These are phyloP conservation scores for Mesorhabditis spiculigera DNA, from an alignment of 2,888 invertebrate species.

Conservation along the genomic window DNA sequence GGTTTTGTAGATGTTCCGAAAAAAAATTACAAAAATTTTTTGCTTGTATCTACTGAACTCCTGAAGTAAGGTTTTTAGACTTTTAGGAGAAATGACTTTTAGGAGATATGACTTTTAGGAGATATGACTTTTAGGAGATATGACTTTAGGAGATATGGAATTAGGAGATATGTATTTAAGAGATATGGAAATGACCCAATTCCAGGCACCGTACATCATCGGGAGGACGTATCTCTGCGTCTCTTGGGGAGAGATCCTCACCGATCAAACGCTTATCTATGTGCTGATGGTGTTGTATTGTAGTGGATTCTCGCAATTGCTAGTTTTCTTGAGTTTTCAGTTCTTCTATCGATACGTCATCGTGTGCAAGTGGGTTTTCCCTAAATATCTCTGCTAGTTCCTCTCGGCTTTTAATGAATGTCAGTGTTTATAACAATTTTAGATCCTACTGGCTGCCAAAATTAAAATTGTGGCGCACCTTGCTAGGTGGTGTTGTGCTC, in stretches of 20 bases:
- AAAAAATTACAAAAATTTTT: too few relatives aligned
- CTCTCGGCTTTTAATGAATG: not conserved
- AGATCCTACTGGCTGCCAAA: not conserved
- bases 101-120: too few relatives aligned
- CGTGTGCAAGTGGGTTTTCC: not conserved
- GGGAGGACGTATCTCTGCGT: constrained; percentile 3
- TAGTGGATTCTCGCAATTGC: constrained; percentile 1
- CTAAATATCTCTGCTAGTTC: too few relatives aligned
- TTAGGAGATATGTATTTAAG: too few relatives aligned
- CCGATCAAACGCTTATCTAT: not conserved
- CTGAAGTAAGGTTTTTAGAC: too few relatives aligned
- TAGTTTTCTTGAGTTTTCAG: not conserved
- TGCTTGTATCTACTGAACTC: too few relatives aligned
- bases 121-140: too few relatives aligned
- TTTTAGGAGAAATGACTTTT: too few relatives aligned
- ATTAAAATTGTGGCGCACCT: not conserved
- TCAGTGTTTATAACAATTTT: not conserved
- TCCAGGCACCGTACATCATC: constrained; percentile 3
- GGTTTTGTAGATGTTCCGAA: too few relatives aligned
- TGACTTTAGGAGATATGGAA: too few relatives aligned
- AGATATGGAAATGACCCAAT: not conserved
- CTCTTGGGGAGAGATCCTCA: constrained; percentile 2
- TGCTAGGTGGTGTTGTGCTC: not conserved
- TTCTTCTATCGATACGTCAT: constrained; percentile 2
- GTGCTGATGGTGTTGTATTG: not conserved